A percentile compares a stretch with the other conserved stretches of the same genome.
Conservation (phyloP, 2,888 invertebrate genomes). For the Drosophila emarginata region DNA sequence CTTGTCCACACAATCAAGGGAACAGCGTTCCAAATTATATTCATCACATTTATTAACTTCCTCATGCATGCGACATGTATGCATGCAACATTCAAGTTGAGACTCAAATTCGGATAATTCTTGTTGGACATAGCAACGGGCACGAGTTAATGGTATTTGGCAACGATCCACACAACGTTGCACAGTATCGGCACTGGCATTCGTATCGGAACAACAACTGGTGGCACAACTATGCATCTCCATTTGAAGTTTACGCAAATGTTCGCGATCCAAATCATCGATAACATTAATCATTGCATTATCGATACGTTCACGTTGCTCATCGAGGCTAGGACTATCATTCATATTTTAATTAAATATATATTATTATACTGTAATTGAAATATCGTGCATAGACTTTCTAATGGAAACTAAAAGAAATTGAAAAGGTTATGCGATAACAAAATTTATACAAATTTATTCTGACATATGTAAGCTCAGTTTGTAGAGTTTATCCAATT, state of each 20-base stretch:
- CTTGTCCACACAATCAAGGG: slow-evolving; percentile 88
- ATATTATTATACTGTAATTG: neutral
- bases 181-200: slow-evolving; percentile 87
- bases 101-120: slow-evolving; percentile 82
- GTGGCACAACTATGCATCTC: slow-evolving; percentile 94
- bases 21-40: slow-evolving; percentile 39
- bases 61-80: slow-evolving; percentile 28
- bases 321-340: slow-evolving; percentile 84
- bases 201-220: slow-evolving; percentile 89
- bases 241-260: slow-evolving; percentile 93
- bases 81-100: slow-evolving; percentile 89
- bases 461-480: too few relatives aligned
- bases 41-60: slow-evolving; percentile 4
- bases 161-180: slow-evolving; percentile 92
- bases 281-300: slow-evolving; percentile 90
- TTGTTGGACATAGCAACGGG: slow-evolving; percentile 86
- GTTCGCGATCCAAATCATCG: slow-evolving; percentile 89
- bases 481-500: too few relatives aligned
- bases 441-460: too few relatives aligned
- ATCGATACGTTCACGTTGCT: slow-evolving; percentile 89
- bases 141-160: slow-evolving; percentile 86
- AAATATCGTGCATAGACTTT: neutral
- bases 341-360: neutral
- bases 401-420: neutral
- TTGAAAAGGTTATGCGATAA: neutral